Evolutionary conservation across 2,888 invertebrate genomes (phyloP), one percentile per base, ranked within the genome.

Genomic region (Oscheius sp.): DNA sequence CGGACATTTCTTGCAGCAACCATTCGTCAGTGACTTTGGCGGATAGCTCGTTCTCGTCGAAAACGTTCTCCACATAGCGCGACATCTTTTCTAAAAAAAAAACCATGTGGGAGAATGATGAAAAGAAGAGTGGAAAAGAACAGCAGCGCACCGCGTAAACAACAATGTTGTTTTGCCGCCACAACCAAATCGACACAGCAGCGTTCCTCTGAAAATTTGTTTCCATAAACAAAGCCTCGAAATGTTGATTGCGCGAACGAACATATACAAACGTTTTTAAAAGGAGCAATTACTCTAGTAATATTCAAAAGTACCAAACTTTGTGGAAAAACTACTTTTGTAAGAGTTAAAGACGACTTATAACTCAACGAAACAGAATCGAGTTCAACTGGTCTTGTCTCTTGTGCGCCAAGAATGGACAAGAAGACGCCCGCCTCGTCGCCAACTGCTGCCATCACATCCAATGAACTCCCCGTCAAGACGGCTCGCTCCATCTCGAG

Each of bases 41-140:
- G 11, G 70, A 13, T 21, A 35, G 13, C 21, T 42, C 57, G 21
- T 58, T 21, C 5, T 55, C 42, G 13, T 53, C 9, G 32, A 50
- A 66, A 9, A 35, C 33, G 29, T 66, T 66, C 13, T 66, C 51
- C 5, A 66, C 32, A 66, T 51, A 51, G n/a, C 66, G 66, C 3
- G 53, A 13, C 66, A 66, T 66, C n/a, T 50, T 50, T 53, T 53
- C 4, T 53, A 53, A 11, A 9, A 53, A 53, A 53, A 3, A 53
- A 9, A 53, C n/a, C 29, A 53, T 53, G 29, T 53, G 29, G 53
- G 10, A 50, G 13, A 11, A 13, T 50, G 13, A 50, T 13, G 50
- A 53, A 53, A 53, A 53, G 29, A 53, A 11, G 21, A 21, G 29
- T 29, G 29, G 13, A 53, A 53, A 11, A 9, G 50, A 50, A 9